These are phyloP conservation scores for Epizoanthus scotinus DNA, from an alignment of 92 coral and sea anemone species.

Conservation along the genomic window DNA sequence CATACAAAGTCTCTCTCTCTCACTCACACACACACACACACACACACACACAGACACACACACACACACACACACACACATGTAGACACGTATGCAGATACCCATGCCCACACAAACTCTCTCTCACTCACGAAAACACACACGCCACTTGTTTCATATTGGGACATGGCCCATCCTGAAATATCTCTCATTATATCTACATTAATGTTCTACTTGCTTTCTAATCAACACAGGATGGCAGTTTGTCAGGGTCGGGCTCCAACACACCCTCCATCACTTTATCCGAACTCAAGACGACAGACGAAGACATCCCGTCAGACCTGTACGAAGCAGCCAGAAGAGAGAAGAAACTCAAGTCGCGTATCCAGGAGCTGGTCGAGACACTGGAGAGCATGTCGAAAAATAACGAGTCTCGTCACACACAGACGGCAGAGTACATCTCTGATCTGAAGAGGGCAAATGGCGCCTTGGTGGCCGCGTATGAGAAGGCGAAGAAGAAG, in stretches of 20 bases:
- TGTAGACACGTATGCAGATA: no score
- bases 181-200: no score
- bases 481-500: constrained; percentile 96
- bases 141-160: no score
- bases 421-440: constrained; percentile 96
- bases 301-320: constrained; percentile 93
- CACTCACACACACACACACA: no score
- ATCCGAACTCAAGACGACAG: constrained; percentile 84
- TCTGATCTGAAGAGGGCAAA: constrained; percentile 94
- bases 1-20: no score
- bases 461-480: constrained; percentile 98
- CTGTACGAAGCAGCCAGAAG: constrained; percentile 92
- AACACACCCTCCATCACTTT: constrained; percentile 92
- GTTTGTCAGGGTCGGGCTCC: constrained; percentile 64
- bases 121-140: no score
- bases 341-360: constrained; percentile 86
- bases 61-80: no score
- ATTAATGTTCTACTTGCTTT: no score
- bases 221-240: constrained; percentile 56
- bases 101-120: no score
- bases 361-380: constrained; percentile 93
- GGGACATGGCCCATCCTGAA: no score
- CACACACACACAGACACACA: no score
- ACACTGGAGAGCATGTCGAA: constrained; percentile 91
- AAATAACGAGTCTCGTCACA: constrained; percentile 89